A percentile compares a stretch with the other conserved stretches of the same genome.
These are phyloP conservation scores for Spongilla lacustris DNA, from an alignment of 37 sponge, comb jelly and placozoan species.

Conservation along the genomic window DNA sequence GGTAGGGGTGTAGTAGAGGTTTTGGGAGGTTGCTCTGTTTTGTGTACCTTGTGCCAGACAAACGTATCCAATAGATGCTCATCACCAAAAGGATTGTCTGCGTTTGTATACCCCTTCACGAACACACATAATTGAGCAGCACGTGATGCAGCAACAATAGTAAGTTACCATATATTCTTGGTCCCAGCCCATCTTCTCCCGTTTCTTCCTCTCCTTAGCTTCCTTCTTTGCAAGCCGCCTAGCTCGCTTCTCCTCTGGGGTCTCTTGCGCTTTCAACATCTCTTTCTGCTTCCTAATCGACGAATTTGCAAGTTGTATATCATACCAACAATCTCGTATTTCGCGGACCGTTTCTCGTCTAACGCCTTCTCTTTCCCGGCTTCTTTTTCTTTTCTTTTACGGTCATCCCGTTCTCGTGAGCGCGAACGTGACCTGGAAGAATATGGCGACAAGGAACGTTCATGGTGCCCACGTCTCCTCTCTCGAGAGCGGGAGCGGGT, in stretches of 20 bases:
- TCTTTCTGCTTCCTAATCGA: constrained; percentile 74
- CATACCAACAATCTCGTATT: background rate
- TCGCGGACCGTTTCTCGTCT: background rate
- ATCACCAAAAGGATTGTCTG: constrained; percentile 96
- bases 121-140: background rate
- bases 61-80: constrained; percentile 80
- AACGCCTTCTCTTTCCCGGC: background rate
- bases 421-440: background rate
- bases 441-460: background rate
- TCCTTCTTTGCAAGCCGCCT: constrained; percentile 82
- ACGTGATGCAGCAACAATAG: background rate
- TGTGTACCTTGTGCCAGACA: constrained; percentile 89
- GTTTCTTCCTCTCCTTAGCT: constrained; percentile 46
- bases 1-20: background rate
- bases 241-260: constrained; percentile 82
- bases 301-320: background rate
- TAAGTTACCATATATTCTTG: constrained; percentile 70
- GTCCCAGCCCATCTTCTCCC: constrained; percentile 81
- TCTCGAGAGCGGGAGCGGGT: background rate
- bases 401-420: background rate
- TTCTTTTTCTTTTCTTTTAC: background rate
- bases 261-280: constrained; percentile 75
- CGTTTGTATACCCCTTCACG: constrained; percentile 84
- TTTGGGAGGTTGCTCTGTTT: background rate
- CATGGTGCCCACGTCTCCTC: background rate